A percentile compares a stretch with the other conserved stretches of the same genome.
Evolutionary conservation across 2,888 invertebrate species (phyloP).

Genomic region (Tenthredo scrophulariae): DNA sequence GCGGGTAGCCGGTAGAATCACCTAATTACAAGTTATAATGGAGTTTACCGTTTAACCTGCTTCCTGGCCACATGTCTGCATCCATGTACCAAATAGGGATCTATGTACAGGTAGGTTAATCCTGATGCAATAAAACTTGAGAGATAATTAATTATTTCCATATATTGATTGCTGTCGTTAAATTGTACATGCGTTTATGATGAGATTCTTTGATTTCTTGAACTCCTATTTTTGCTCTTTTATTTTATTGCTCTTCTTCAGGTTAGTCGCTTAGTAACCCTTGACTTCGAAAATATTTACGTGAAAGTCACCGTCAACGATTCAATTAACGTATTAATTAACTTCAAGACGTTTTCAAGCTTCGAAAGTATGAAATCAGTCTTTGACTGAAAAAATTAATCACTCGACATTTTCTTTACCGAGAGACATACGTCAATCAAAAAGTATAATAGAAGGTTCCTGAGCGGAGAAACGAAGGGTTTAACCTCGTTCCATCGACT

Average conservation of each 20-base stretch:
- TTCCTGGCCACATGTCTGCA: conserved; percentile 51
- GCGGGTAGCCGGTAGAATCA: conserved; percentile 54
- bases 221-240: background rate
- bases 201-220: background rate
- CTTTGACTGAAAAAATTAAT: conserved; percentile 20
- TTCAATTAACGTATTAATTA: conserved; percentile 6
- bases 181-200: background rate
- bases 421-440: background rate
- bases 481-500: background rate
- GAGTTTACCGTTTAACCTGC: conserved; percentile 61
- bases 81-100: conserved; percentile 13
- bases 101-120: background rate
- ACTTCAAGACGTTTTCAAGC: background rate
- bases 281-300: background rate
- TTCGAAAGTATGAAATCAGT: background rate
- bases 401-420: background rate
- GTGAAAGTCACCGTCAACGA: background rate
- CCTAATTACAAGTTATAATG: conserved; percentile 66
- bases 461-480: background rate
- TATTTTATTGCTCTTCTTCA: background rate
- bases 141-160: background rate
- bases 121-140: background rate
- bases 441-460: background rate
- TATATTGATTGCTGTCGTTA: too few relatives aligned
- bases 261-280: background rate